Percentiles rank a stretch among this genome's conserved stretches.
These are phyloP conservation scores for Sceliomorpha sp. DNA, from an alignment of 2,888 invertebrate species.

Conservation along the genomic window DNA sequence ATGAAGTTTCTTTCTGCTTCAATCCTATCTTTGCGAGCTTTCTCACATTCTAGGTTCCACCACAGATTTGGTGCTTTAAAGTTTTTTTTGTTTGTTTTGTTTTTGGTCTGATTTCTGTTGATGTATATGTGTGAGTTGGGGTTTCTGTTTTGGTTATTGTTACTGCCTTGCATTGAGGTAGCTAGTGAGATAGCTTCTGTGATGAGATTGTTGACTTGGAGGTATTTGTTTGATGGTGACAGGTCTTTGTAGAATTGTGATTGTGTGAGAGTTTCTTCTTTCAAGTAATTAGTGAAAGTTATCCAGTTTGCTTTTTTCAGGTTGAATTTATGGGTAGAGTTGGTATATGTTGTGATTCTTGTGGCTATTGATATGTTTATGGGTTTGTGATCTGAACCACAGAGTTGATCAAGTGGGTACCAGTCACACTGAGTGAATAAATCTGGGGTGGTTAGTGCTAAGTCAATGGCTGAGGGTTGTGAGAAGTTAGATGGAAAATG, in stretches of 20 bases:
- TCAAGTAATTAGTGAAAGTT: not conserved
- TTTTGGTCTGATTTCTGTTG: no score
- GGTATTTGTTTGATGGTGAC: not conserved
- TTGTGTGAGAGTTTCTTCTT: not conserved
- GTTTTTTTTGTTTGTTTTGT: no score
- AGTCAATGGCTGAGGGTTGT: constrained; percentile 3
- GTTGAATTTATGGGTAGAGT: not conserved
- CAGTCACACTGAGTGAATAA: not conserved
- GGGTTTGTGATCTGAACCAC: not conserved
- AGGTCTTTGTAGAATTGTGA: not conserved
- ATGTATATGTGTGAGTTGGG: no score
- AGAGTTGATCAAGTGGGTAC: not conserved
- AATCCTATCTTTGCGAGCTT: no score
- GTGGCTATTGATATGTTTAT: not conserved
- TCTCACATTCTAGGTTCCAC: no score
- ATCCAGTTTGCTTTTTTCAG: constrained; percentile 6
- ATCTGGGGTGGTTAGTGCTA: not conserved
- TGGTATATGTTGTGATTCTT: not conserved
- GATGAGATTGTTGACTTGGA: not conserved
- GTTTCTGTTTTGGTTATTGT: no score
- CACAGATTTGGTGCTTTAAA: no score
- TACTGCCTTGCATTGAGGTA: no score
- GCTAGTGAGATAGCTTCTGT: no score
- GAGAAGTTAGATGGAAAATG: constrained; percentile 1
- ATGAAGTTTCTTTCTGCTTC: no score